Conservation (phyloP, 2,797 vertebrate species). For the Lerista edwardsae region DNA sequence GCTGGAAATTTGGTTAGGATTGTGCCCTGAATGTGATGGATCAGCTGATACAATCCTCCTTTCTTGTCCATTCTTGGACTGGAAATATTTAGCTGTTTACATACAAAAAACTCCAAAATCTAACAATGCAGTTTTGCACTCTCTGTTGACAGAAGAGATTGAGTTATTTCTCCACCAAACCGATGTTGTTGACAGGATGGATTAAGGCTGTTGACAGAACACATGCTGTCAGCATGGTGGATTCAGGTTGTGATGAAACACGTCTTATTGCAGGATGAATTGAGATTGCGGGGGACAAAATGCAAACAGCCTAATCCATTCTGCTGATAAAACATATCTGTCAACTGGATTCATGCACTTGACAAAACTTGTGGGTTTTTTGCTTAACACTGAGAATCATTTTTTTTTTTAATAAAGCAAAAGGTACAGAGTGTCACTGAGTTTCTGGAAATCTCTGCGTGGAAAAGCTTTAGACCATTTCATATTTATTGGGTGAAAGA, state of each 20-base stretch:
- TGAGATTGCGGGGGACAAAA: constrained; percentile 60
- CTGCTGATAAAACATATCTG: constrained; percentile 60
- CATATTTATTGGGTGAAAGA: fast-evolving
- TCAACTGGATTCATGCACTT: constrained; percentile 52
- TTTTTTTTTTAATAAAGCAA: constrained; percentile 24
- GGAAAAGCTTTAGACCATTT: neutral
- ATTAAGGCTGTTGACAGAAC: constrained; percentile 68
- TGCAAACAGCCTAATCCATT: constrained; percentile 69
- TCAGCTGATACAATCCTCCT: neutral
- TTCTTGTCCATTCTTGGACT: neutral
- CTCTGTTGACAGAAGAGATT: constrained; percentile 67
- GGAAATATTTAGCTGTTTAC: neutral
- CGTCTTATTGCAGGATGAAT: constrained; percentile 64
- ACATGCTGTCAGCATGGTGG: constrained; percentile 44
- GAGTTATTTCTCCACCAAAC: constrained; percentile 59
- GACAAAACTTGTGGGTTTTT: constrained; percentile 54
- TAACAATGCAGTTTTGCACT: constrained; percentile 47
- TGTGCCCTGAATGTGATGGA: neutral
- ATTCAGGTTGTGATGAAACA: constrained; percentile 56
- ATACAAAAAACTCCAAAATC: neutral
- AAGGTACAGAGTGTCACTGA: constrained; percentile 29
- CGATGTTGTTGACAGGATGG: constrained; percentile 66
- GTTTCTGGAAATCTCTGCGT: neutral
- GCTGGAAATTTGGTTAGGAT: too few relatives aligned
- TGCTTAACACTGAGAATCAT: constrained; percentile 42